Percentiles rank a stretch among this genome's conserved stretches.
phyloP scores from a whole-genome alignment of 2,113 vertebrate species.

The Seriola quinqueradiata region DNA sequence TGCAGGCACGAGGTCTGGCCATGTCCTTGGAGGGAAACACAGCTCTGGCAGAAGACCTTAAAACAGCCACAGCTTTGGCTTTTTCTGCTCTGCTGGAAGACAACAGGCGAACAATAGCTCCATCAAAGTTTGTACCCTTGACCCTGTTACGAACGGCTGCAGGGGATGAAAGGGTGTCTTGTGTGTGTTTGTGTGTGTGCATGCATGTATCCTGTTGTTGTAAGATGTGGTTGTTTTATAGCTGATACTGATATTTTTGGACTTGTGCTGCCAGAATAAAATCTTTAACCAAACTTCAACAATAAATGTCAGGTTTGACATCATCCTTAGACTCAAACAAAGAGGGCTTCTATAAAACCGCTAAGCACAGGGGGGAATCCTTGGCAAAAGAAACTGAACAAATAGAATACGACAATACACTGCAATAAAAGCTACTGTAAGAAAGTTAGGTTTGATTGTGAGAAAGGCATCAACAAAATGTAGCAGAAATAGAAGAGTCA shows the following conservation, averaged over 20 bases:
- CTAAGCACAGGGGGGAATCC: neutral
- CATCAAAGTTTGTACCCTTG: slow-evolving; percentile 51
- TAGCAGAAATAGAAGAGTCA: neutral
- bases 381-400: neutral
- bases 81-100: slow-evolving; percentile 45
- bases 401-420: neutral
- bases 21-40: slow-evolving; percentile 53
- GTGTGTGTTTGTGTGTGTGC: neutral
- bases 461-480: neutral
- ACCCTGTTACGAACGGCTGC: slow-evolving; percentile 45
- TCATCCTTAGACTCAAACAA: neutral
- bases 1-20: slow-evolving; percentile 39
- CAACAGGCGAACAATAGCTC: slow-evolving; percentile 37
- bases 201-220: slow-evolving; percentile 10
- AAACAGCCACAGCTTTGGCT: slow-evolving; percentile 19
- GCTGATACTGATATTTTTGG: slow-evolving; percentile 28
- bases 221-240: slow-evolving; percentile 24
- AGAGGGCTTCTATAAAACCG: neutral
- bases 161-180: slow-evolving; percentile 32
- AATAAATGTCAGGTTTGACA: slow-evolving; percentile 8
- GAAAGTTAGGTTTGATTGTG: neutral
- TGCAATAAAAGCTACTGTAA: neutral
- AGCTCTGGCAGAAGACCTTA: slow-evolving; percentile 46
- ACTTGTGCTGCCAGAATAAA: neutral
- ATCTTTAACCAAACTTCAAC: slow-evolving; percentile 2